Evolutionary conservation across 2,888 invertebrate species (phyloP).

Genomic region (Nymphalis c-album): DNA sequence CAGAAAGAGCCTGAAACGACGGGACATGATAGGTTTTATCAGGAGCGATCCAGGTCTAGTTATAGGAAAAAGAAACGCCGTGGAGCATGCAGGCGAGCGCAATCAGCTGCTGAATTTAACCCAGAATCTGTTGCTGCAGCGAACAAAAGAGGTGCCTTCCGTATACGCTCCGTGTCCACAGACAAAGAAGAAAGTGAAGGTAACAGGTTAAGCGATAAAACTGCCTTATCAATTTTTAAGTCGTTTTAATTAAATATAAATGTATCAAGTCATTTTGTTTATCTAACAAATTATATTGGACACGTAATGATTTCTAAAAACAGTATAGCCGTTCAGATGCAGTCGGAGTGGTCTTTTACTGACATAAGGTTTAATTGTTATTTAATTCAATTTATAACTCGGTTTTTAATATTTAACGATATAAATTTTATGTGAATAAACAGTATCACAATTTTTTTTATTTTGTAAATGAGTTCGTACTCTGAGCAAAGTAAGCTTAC

Average conservation of each 20-base stretch:
- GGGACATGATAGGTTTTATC: slow-evolving; percentile 91
- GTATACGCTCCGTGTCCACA: slow-evolving; percentile 84
- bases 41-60: slow-evolving; percentile 81
- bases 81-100: slow-evolving; percentile 84
- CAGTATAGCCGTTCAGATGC: too few relatives aligned
- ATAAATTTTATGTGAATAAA: too few relatives aligned
- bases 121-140: slow-evolving; percentile 84
- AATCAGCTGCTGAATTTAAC: slow-evolving; percentile 86
- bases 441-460: too few relatives aligned
- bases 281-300: background rate
- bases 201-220: slow-evolving; percentile 35
- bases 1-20: slow-evolving; percentile 83
- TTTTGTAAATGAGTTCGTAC: too few relatives aligned
- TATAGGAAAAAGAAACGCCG: slow-evolving; percentile 79
- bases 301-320: background rate
- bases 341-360: too few relatives aligned
- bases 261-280: background rate
- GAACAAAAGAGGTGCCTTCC: slow-evolving; percentile 83
- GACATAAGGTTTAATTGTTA: too few relatives aligned
- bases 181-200: slow-evolving; percentile 82
- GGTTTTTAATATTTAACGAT: too few relatives aligned
- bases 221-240: too few relatives aligned
- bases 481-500: too few relatives aligned
- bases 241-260: background rate
- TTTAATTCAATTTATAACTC: too few relatives aligned